phyloP scores from a whole-genome alignment of 2,113 vertebrate species.

The Struthio camelus region DNA sequence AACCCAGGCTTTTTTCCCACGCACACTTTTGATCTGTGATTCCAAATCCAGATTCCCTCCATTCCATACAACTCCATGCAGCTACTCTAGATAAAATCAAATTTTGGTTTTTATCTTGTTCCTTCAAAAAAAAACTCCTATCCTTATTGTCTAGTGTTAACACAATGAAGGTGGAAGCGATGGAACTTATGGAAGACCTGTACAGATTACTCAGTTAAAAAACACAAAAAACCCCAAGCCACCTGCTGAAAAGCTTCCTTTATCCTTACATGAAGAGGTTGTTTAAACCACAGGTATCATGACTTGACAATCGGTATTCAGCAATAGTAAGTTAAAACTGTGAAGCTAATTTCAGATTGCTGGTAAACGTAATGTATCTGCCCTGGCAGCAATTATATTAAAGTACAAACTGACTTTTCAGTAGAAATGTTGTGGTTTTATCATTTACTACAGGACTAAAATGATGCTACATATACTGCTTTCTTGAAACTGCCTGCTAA shows the following conservation, averaged over 20 bases:
- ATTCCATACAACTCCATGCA: conserved; percentile 4
- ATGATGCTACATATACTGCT: background rate
- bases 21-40: background rate
- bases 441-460: background rate
- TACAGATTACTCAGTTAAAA: background rate
- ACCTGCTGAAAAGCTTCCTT: background rate
- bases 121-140: background rate
- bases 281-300: background rate
- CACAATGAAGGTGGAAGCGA: background rate
- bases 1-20: background rate
- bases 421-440: background rate
- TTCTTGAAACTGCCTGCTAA: background rate
- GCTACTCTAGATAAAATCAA: background rate
- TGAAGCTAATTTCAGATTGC: background rate
- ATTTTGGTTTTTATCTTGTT: background rate
- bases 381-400: background rate
- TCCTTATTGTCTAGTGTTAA: background rate
- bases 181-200: background rate
- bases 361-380: background rate
- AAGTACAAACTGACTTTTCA: background rate
- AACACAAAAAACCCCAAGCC: background rate
- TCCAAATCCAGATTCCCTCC: background rate
- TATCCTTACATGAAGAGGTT: background rate
- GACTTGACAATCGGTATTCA: background rate
- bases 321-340: background rate